Conservation (phyloP, 1,140 invertebrate species). For the Paramacrobiotus metropolitanus region DNA sequence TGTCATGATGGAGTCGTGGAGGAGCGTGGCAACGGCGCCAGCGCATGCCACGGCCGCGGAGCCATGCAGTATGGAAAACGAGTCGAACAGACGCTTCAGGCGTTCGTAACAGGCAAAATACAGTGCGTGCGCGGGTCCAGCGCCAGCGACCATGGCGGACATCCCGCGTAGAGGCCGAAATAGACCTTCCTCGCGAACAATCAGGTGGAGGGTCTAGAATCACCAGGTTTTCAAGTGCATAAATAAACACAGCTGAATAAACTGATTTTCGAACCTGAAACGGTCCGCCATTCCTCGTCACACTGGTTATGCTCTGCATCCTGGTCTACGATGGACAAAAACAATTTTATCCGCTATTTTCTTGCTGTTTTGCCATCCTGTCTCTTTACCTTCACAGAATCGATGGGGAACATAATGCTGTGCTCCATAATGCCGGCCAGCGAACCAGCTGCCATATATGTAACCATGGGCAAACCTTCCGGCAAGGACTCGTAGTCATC, state of each 20-base stretch:
- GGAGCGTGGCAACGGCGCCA: conserved; percentile 49
- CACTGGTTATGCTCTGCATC: conserved; percentile 69
- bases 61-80: conserved; percentile 32
- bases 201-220: conserved; percentile 55
- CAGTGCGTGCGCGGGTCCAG: conserved; percentile 93
- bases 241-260: no score
- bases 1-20: conserved; percentile 95
- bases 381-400: conserved; percentile 87
- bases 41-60: conserved; percentile 43
- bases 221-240: no score
- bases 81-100: conserved; percentile 42
- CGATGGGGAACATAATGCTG: conserved; percentile 89
- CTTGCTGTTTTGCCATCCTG: no score
- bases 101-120: conserved; percentile 96
- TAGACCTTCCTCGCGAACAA: conserved; percentile 72
- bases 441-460: conserved; percentile 86
- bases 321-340: conserved; percentile 51
- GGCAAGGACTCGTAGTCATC: no score
- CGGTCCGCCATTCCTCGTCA: conserved; percentile 41
- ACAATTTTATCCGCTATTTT: no score
- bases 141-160: conserved; percentile 67
- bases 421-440: conserved; percentile 93
- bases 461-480: no score
- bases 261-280: no score
- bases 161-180: conserved; percentile 73